Evolutionary conservation across 1,140 invertebrate species (phyloP), one percentile per base, ranked within the genome.

Genomic region (Triops cancriformis): DNA sequence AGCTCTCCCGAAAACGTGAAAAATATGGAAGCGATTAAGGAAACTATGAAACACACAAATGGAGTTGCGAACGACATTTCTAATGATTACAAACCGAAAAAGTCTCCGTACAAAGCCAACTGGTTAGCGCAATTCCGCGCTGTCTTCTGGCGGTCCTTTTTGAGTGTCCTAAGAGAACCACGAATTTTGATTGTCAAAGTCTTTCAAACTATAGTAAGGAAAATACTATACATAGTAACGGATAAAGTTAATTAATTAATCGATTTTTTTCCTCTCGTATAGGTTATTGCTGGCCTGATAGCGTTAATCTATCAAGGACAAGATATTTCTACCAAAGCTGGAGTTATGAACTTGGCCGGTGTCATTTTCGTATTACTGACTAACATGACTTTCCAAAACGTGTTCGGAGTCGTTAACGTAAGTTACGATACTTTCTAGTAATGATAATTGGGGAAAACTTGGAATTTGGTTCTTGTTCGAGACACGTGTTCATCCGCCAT

Each of bases 341-440:
- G 94, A 5, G 92, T 97, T 0, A 94, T 94, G 90, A 98, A 98
- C 84, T 95, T 98, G 78, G 98, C 97, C 83, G 97, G 97, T 73
- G 94, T 92, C n/a, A 87, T 98, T 26, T 98, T 97, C 83, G 89
- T 98, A 76, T 92, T 96, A 82, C 86, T 98, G 1, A 95, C 93
- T 5, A 96, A 96, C 84, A 94, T 95, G 91, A 98, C 94, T 9
- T 97, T 96, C 84, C 94, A 94, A 83, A 97, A 97, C 85, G 90
- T 94, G 11, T 93, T 79, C 82, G 91, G 93, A 73, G 94, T 96
- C 26, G 91, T 96, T 74, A 93, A 91, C 84, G 94, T 96, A 86
- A 91, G 91, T 88, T 81, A 6, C 23, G 18, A 64, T 64, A 6
- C 14, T 5, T 23, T 64, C 0, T 64, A 12, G 3, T 7, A n/a